Evolutionary conservation across 2,888 invertebrate genomes (phyloP).

Genomic region (Agrotis clavis): DNA sequence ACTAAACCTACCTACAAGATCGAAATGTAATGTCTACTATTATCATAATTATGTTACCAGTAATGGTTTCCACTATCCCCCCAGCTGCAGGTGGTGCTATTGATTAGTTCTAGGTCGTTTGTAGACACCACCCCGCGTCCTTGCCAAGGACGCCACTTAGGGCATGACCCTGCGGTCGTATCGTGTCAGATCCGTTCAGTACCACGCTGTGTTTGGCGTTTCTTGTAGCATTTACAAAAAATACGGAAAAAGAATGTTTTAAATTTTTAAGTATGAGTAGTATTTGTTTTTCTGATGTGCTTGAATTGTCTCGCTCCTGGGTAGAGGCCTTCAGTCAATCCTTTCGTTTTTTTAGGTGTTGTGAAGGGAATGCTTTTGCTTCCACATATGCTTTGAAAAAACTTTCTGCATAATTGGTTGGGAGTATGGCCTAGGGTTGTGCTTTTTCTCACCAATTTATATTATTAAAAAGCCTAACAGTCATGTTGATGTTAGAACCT

Average conservation of each 20-base stretch:
- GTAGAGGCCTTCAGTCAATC: too few species aligned
- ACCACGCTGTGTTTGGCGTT: slow-evolving; percentile 27
- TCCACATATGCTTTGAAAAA: too few species aligned
- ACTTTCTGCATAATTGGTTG: too few species aligned
- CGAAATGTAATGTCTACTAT: background rate
- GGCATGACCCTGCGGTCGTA: slow-evolving; percentile 2
- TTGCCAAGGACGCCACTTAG: slow-evolving; percentile 19
- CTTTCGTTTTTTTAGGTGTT: too few species aligned
- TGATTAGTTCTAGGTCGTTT: slow-evolving; percentile 26
- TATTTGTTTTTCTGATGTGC: too few species aligned
- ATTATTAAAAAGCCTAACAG: too few species aligned
- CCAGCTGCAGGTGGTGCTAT: slow-evolving; percentile 9
- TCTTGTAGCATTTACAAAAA: background rate
- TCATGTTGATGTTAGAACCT: background rate
- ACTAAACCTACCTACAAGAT: background rate
- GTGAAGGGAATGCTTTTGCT: too few species aligned
- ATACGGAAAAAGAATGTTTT: slow-evolving; percentile 2
- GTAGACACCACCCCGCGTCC: slow-evolving; percentile 8
- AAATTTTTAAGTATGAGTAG: too few species aligned
- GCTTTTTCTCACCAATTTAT: too few species aligned
- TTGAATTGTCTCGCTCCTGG: too few species aligned
- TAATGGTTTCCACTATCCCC: background rate
- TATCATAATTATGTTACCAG: slow-evolving; percentile 5
- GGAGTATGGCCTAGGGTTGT: too few species aligned
- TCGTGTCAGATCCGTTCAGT: background rate